Percentiles rank a stretch among this genome's conserved stretches.
Conservation (phyloP, 2,797 vertebrate genomes). For the Vireo griseus region DNA sequence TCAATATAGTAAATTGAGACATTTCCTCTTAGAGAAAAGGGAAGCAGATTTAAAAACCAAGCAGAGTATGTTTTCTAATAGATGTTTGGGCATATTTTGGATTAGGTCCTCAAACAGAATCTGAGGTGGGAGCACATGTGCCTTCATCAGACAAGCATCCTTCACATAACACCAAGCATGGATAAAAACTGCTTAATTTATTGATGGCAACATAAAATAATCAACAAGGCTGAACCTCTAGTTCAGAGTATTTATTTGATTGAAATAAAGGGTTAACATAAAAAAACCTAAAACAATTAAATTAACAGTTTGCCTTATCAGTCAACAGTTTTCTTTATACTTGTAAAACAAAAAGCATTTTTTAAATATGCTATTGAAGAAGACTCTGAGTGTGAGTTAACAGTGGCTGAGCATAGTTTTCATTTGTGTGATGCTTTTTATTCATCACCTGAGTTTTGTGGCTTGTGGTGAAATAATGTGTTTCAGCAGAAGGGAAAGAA, state of each 20-base stretch:
- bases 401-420: neutral
- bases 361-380: neutral
- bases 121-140: neutral
- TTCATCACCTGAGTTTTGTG: neutral
- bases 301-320: neutral
- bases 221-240: neutral
- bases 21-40: neutral
- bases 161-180: neutral
- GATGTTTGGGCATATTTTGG: neutral
- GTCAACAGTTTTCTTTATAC: neutral
- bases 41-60: neutral
- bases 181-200: neutral
- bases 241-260: neutral
- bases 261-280: neutral
- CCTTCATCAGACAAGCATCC: neutral
- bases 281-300: neutral
- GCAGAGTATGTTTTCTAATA: neutral
- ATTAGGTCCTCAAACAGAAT: neutral
- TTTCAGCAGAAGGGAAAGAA: neutral
- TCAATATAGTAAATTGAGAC: neutral
- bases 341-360: conserved; percentile 13
- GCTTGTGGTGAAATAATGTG: neutral
- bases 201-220: neutral
- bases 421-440: neutral
- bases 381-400: neutral